phyloP scores from a whole-genome alignment of 2,888 invertebrate genomes.

The Ichneumon xanthorius region DNA sequence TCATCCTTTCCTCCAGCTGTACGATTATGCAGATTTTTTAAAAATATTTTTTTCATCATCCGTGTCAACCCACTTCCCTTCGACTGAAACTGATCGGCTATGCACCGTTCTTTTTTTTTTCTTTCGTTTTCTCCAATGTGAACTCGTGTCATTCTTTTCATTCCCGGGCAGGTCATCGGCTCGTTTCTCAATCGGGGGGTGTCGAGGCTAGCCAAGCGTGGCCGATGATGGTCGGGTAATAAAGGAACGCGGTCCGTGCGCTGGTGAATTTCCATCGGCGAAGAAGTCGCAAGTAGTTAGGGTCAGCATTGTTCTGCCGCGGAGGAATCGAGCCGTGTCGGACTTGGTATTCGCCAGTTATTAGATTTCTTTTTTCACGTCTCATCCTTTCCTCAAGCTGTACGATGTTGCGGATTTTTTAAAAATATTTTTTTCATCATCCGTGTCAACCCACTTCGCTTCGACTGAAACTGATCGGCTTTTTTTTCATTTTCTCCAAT shows the following conservation, averaged over 20 bases:
- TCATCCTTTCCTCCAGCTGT: not conserved
- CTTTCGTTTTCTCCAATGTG: too few species aligned
- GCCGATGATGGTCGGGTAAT: too few species aligned
- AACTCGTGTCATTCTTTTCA: too few species aligned
- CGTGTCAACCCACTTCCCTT: not conserved
- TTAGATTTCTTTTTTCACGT: not conserved
- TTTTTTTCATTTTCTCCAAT: not conserved
- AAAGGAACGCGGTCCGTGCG: too few species aligned
- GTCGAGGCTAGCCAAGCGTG: too few species aligned
- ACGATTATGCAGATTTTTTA: not conserved
- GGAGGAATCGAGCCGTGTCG: too few species aligned
- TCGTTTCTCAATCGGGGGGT: too few species aligned
- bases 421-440: too few species aligned
- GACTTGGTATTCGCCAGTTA: not conserved
- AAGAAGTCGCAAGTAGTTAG: not conserved
- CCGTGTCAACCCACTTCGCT: not conserved
- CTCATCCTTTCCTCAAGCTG: not conserved
- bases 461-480: slow-evolving; percentile 20
- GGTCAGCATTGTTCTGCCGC: slow-evolving; percentile 4
- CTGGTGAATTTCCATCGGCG: too few species aligned
- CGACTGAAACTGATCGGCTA: slow-evolving; percentile 16
- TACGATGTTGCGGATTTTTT: not conserved
- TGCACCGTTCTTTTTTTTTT: too few species aligned
- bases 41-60: too few species aligned
- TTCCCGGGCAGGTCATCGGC: too few species aligned